Conservation (phyloP, 2,797 vertebrate species). For the Coreius guichenoti region DNA sequence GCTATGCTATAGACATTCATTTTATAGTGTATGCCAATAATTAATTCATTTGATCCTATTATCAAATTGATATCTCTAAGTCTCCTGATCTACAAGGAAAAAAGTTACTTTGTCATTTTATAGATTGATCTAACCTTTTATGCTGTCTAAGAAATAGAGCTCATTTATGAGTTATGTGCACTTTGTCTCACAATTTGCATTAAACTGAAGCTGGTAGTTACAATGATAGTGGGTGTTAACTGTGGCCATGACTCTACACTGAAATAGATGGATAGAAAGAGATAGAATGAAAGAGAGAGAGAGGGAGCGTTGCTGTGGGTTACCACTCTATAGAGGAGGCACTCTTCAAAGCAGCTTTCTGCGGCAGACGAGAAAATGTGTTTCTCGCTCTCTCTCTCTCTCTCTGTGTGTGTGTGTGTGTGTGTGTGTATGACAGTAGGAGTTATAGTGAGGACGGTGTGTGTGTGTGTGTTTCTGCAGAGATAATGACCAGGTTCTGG, state of each 20-base stretch:
- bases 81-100: not conserved
- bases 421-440: constrained; percentile 44
- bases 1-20: not conserved
- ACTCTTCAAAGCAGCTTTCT: constrained; percentile 50
- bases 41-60: not conserved
- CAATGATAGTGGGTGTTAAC: constrained; percentile 30
- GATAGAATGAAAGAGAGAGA: constrained; percentile 29
- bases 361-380: constrained; percentile 40
- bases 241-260: constrained; percentile 38
- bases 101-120: not conserved
- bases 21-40: not conserved
- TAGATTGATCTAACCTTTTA: not conserved
- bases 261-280: constrained; percentile 38
- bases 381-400: not conserved
- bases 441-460: constrained; percentile 29
- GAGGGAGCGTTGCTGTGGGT: constrained; percentile 62
- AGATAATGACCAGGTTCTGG: constrained; percentile 60
- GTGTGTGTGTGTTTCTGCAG: constrained; percentile 32
- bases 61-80: no score
- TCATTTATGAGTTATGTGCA: not conserved
- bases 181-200: constrained; percentile 18
- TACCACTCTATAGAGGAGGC: constrained; percentile 56
- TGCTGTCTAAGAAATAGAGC: not conserved
- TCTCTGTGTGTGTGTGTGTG: not conserved
- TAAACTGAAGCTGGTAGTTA: constrained; percentile 10